These are phyloP conservation scores for Geococcyx californianus DNA, from an alignment of 2,113 vertebrate species.

Conservation along the genomic window DNA sequence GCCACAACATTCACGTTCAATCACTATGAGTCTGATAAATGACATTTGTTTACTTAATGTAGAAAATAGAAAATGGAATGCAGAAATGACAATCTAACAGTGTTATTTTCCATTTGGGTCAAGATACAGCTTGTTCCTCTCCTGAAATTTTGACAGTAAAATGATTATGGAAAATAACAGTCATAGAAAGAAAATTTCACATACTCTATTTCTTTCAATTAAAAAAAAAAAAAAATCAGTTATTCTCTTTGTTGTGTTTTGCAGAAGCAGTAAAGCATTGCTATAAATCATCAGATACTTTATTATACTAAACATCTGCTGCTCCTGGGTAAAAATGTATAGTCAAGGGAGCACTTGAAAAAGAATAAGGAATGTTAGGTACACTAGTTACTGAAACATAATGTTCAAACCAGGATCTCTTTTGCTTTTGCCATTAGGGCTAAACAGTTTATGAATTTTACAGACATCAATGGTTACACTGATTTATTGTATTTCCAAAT, in stretches of 20 bases:
- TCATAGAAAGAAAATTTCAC: background rate
- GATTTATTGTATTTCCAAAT: conserved; percentile 21
- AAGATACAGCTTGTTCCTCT: background rate
- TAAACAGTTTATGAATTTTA: background rate
- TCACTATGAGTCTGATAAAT: background rate
- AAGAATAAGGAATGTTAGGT: background rate
- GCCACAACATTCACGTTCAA: background rate
- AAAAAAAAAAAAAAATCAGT: background rate
- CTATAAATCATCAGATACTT: background rate
- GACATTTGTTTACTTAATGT: background rate
- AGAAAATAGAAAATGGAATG: background rate
- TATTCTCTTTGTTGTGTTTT: background rate
- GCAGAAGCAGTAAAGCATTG: background rate
- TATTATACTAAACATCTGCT: conserved; percentile 1
- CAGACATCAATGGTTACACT: background rate
- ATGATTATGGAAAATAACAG: background rate
- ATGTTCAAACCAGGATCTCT: conserved; percentile 1
- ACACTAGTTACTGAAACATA: background rate
- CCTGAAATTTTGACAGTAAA: background rate
- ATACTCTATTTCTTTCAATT: background rate
- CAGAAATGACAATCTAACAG: background rate
- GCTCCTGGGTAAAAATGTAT: background rate
- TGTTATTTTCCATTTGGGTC: background rate
- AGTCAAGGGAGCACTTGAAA: conserved; percentile 7
- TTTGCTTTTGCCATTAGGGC: background rate